A percentile compares a stretch with the other conserved stretches of the same genome.
phyloP scores from a whole-genome alignment of 2,113 vertebrate genomes.

The Syrmaticus mikado region DNA sequence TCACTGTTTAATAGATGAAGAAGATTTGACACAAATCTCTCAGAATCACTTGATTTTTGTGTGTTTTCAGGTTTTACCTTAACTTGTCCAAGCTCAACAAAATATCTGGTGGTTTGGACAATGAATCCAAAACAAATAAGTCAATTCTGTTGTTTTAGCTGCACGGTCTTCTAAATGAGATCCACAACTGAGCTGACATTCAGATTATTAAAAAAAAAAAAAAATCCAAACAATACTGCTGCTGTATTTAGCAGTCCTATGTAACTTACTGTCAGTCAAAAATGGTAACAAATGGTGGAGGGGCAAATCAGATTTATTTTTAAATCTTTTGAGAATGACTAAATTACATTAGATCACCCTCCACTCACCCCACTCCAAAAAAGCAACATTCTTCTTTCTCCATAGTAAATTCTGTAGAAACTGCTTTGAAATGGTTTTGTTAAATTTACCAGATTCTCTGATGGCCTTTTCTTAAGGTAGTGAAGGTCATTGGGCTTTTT shows the following conservation, averaged over 20 bases:
- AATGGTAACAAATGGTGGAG: neutral
- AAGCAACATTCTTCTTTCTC: neutral
- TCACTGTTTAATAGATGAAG: neutral
- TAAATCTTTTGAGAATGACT: neutral
- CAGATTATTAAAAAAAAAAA: neutral
- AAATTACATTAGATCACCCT: neutral
- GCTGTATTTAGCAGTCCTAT: neutral
- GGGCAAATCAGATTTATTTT: conserved; percentile 5
- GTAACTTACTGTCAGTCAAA: conserved; percentile 21
- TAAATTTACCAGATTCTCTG: neutral
- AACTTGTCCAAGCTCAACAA: neutral
- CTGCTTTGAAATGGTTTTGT: neutral
- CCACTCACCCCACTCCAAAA: neutral
- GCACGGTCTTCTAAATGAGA: neutral
- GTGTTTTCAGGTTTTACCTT: neutral
- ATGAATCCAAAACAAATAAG: neutral
- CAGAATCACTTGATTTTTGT: neutral
- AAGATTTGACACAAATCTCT: neutral
- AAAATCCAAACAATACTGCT: neutral
- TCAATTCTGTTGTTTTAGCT: neutral
- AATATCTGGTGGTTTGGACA: neutral
- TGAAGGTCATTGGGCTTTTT: neutral
- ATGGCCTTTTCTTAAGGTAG: neutral
- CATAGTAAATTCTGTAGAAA: neutral
- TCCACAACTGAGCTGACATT: neutral